phyloP scores from a whole-genome alignment of 2,113 vertebrate genomes.

The Suncus etruscus region DNA sequence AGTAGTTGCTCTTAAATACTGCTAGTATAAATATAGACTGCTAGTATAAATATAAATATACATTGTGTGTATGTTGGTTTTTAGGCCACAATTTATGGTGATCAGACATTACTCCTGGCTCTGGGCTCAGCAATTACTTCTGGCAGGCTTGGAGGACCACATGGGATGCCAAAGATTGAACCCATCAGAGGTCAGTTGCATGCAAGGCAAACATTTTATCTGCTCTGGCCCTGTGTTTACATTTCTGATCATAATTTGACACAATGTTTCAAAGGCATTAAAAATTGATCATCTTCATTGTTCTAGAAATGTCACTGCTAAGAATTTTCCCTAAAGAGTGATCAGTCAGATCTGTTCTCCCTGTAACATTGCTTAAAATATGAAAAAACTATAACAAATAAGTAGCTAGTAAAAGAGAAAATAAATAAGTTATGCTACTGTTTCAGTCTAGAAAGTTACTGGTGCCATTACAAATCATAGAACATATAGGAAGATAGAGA shows the following conservation, averaged over 20 bases:
- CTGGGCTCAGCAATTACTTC: no score
- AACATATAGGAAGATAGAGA: constrained; percentile 11
- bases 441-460: constrained; percentile 40
- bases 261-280: constrained; percentile 52
- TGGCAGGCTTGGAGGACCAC: no score
- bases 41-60: no score
- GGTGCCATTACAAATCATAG: constrained; percentile 27
- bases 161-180: no score
- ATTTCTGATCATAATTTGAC: constrained; percentile 41
- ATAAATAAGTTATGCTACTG: constrained; percentile 41
- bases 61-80: no score
- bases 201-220: no score
- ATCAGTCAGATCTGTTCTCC: constrained; percentile 26
- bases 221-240: background rate
- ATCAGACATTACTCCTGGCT: no score
- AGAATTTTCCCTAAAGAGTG: constrained; percentile 31
- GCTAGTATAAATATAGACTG: constrained; percentile 47
- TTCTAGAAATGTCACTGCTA: constrained; percentile 58
- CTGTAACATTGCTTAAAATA: constrained; percentile 46
- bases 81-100: no score
- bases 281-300: constrained; percentile 45
- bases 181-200: no score
- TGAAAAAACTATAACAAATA: constrained; percentile 30
- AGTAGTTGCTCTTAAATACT: background rate
- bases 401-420: constrained; percentile 52